Conservation (phyloP, 2,113 vertebrate genomes). For the Pseudorasbora parva region DNA sequence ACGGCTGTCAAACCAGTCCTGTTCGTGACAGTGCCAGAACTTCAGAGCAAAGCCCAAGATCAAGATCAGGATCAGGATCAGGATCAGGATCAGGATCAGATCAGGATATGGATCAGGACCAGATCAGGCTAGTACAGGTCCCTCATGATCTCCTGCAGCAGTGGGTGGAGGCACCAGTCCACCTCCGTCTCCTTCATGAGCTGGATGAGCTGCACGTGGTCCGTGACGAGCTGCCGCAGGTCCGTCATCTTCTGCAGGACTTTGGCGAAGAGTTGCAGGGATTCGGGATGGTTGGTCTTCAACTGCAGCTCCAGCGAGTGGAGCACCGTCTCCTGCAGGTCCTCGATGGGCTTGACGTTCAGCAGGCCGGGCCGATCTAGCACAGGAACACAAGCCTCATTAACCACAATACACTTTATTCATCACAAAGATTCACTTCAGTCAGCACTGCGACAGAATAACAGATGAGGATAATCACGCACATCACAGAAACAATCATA, state of each 20-base stretch:
- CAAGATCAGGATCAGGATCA: too few relatives aligned
- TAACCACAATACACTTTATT: too few relatives aligned
- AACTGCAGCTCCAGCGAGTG: constrained; percentile 96
- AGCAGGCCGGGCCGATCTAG: constrained; percentile 94
- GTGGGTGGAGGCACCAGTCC: constrained; percentile 93
- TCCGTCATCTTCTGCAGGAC: constrained; percentile 99
- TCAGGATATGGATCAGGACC: too few relatives aligned
- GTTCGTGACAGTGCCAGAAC: constrained; percentile 51
- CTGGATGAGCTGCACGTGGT: constrained; percentile 94
- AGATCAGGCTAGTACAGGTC: constrained; percentile 99
- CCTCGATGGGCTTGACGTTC: constrained; percentile 96
- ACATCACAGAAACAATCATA: too few relatives aligned
- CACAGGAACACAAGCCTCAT: neutral
- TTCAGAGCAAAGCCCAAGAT: too few relatives aligned
- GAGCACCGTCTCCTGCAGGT: constrained; percentile 93
- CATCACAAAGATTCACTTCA: neutral
- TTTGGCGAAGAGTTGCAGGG: constrained; percentile 95
- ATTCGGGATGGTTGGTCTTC: constrained; percentile 93
- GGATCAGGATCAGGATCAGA: too few relatives aligned
- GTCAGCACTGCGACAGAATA: too few relatives aligned
- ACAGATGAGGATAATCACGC: too few relatives aligned
- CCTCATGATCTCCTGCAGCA: constrained; percentile 98
- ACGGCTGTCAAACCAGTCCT: neutral
- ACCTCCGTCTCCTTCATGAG: constrained; percentile 93
- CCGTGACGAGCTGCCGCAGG: constrained; percentile 95